Evolutionary conservation across 2,113 vertebrate species (phyloP), one percentile per base, ranked within the genome.

Genomic region (Neotoma lepida): DNA sequence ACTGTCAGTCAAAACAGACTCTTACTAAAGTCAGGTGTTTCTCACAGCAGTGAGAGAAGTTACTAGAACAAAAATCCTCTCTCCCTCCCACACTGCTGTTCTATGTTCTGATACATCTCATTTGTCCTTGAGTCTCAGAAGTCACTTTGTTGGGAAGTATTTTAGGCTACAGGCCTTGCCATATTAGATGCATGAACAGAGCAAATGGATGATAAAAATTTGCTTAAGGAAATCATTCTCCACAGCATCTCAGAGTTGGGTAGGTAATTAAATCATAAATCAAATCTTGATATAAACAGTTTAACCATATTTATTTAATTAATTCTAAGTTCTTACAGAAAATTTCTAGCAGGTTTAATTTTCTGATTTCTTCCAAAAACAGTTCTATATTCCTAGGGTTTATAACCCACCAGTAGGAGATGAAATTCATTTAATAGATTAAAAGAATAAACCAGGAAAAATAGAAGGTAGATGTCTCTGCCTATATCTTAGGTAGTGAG

Each of bases 211-310:
- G 51, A n/a, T 94, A 95, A 97, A 97, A 97, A 39, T 92, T 84
- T 97, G 94, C 89, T 94, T 63, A 90, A 89, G 89, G 87, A 97
- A 98, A 97, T 93, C 89, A 95, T 93, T 95, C 94, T 97, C 76
- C 84, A 95, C 20, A 96, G 94, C 12, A 97, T 61, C 66, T 95
- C 95, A 88, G 70, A 95, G 56, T 44, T 91, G 81, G 81, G 91
- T 73, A 93, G 84, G 93, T 78, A 93, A 96, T 94, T 97, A 97
- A 97, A 97, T 96, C 93, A 96, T 92, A 97, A 97, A 93, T 85
- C 86, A 98, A 97, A 94, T 54, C 91, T 96, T 97, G 97, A 96
- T 97, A 97, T 96, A 98, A 97, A 97, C 85, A 96, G 86, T 51
- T 88, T 94, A 96, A 74, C 94, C 91, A 88, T 95, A 97, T 93